Evolutionary conservation across 2,888 invertebrate species (phyloP).

Genomic region (Falcaria lacertinaria): DNA sequence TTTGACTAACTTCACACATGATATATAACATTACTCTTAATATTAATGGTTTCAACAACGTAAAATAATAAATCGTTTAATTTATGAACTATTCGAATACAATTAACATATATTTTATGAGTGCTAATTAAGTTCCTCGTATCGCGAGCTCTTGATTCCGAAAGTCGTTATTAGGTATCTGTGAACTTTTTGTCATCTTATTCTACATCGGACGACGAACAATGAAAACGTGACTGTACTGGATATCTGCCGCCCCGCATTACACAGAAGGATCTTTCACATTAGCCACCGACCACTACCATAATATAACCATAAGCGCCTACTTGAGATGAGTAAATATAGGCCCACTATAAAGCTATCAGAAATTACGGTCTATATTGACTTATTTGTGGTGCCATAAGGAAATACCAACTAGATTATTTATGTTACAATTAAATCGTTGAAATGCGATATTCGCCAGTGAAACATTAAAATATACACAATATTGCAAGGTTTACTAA

Average conservation of each 20-base stretch:
- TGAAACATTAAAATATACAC: constrained; percentile 38
- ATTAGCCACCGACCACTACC: constrained; percentile 22
- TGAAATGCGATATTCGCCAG: constrained; percentile 41
- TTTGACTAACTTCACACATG: too few relatives aligned
- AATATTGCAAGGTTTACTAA: constrained; percentile 35
- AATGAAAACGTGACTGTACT: constrained; percentile 76
- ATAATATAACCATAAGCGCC: constrained; percentile 13
- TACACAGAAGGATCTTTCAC: constrained; percentile 35
- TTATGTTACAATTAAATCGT: constrained; percentile 21
- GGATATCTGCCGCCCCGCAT: constrained; percentile 46
- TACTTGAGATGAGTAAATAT: constrained; percentile 11
- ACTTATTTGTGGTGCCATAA: constrained; percentile 35
- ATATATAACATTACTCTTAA: too few relatives aligned
- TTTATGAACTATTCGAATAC: too few relatives aligned
- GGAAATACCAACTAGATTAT: constrained; percentile 39
- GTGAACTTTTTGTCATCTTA: constrained; percentile 71
- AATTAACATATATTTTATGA: background rate
- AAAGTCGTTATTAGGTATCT: constrained; percentile 69
- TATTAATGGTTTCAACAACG: too few relatives aligned
- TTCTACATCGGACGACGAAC: too few relatives aligned
- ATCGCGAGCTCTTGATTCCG: constrained; percentile 51
- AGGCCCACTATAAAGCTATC: constrained; percentile 12
- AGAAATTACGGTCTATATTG: background rate
- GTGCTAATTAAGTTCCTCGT: constrained; percentile 70
- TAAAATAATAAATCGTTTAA: background rate